Evolutionary conservation across 2,888 invertebrate genomes (phyloP), one percentile per base, ranked within the genome.

Genomic region (Podabrus alpinus): DNA sequence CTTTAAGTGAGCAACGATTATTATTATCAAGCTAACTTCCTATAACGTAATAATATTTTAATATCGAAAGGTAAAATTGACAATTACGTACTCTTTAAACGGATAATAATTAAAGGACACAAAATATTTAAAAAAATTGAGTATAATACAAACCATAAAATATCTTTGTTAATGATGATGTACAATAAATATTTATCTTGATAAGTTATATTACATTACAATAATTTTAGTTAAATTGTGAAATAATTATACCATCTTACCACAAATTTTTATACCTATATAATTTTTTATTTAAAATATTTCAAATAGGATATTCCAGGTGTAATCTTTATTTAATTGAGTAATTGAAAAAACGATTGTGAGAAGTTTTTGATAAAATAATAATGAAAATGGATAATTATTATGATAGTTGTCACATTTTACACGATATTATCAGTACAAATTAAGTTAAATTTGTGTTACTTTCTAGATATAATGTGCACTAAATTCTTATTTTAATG

Each of bases 391-490:
- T 13, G 29, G 29, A 45, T 45, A n/a, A n/a, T 45, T n/a, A 45
- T 45, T 45, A 13, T 45, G 45, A n/a, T 45, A 45, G 45, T 45
- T 45, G 45, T 45, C 45, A 45, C n/a, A 45, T 45, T 45, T 45
- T 45, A 45, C 45, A 45, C 45, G 45, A 45, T n/a, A 45, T 45
- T 45, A 45, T 45, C 45, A 45, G 45, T 45, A 45, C 45, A 45
- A 71, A 71, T 66, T 71, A 62, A 13, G 15, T 66, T 66, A 21
- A 66, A 24, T 17, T 21, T 61, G 68, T 68, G 61, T 68, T 68
- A 72, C 72, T 72, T 72, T 72, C 72, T 72, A 68, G 21, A 60
- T 67, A 68, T 62, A 71, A 66, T 71, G 71, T 72, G 72, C 72
- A 61, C 67, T 60, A 72, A 72, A 68, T 72, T 72, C 60, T 72